Evolutionary conservation across 2,113 vertebrate species (phyloP).

Genomic region (Campylomormyrus tamandua): DNA sequence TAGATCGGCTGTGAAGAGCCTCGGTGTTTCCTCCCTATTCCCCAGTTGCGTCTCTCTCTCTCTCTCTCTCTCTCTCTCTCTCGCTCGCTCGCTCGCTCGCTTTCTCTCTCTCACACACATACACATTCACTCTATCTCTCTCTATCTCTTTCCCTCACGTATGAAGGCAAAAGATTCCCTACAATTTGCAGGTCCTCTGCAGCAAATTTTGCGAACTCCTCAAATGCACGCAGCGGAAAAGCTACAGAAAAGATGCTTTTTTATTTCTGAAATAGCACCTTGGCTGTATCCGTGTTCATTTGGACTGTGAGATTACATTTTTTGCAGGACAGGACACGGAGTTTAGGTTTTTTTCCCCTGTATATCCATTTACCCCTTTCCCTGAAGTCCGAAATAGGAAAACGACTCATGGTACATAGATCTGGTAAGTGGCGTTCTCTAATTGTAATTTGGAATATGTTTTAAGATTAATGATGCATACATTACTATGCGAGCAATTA

Average conservation of each 20-base stretch:
- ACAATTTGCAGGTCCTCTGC: conserved; percentile 49
- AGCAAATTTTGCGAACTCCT: conserved; percentile 56
- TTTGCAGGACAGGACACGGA: conserved; percentile 22
- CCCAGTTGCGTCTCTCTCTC: conserved; percentile 49
- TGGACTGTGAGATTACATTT: conserved; percentile 50
- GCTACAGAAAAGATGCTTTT: conserved; percentile 34
- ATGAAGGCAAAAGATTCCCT: conserved; percentile 54
- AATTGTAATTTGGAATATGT: conserved; percentile 11
- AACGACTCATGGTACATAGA: conserved; percentile 27
- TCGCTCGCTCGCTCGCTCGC: conserved; percentile 28
- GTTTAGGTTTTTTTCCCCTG: conserved; percentile 31
- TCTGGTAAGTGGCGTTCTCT: conserved; percentile 31
- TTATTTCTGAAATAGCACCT: conserved; percentile 31
- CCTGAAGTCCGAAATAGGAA: conserved; percentile 34
- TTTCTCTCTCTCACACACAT: conserved; percentile 1
- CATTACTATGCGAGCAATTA: conserved; percentile 16
- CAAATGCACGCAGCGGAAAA: conserved; percentile 37
- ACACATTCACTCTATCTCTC: conserved; percentile 18
- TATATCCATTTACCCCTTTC: conserved; percentile 29
- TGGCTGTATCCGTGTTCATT: conserved; percentile 48
- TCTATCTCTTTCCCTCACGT: conserved; percentile 27
- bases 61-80: conserved; percentile 29
- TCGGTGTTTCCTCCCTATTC: conserved; percentile 64
- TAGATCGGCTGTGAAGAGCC: conserved; percentile 56
- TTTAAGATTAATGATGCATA: conserved; percentile 16